Conservation (phyloP, 2,113 vertebrate genomes). For the Odocoileus hemionus region DNA sequence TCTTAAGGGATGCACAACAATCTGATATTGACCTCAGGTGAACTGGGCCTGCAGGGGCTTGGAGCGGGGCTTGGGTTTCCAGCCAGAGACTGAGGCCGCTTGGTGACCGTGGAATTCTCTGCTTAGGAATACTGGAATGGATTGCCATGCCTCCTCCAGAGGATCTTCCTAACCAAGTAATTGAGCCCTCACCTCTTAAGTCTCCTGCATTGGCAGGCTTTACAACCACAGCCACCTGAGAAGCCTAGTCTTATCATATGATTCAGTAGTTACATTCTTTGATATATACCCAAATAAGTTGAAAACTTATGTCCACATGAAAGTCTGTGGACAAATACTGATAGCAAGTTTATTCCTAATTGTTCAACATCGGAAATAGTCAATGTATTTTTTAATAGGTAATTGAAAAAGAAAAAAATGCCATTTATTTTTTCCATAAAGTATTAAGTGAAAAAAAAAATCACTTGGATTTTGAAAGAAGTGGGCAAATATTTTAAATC, state of each 20-base stretch:
- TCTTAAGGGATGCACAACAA: background rate
- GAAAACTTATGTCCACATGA: background rate
- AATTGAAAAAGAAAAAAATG: background rate
- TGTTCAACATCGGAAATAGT: background rate
- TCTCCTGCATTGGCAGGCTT: background rate
- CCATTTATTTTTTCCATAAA: background rate
- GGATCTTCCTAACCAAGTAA: background rate
- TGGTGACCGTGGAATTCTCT: background rate
- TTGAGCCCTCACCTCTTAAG: background rate
- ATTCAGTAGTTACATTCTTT: background rate
- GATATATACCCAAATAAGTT: background rate
- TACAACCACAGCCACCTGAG: background rate
- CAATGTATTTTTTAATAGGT: background rate
- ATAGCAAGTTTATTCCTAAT: background rate
- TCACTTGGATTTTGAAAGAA: background rate
- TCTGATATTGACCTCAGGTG: background rate
- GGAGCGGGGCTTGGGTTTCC: background rate
- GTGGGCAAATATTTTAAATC: background rate
- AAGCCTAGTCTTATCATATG: background rate
- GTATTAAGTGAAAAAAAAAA: background rate
- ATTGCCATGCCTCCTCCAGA: background rate
- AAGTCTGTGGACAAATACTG: background rate
- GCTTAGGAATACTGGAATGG: background rate
- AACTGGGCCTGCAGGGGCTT: background rate
- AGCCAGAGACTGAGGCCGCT: rapidly evolving